Conservation (phyloP, 1,140 invertebrate genomes). For the Diabrotica virgifera region DNA sequence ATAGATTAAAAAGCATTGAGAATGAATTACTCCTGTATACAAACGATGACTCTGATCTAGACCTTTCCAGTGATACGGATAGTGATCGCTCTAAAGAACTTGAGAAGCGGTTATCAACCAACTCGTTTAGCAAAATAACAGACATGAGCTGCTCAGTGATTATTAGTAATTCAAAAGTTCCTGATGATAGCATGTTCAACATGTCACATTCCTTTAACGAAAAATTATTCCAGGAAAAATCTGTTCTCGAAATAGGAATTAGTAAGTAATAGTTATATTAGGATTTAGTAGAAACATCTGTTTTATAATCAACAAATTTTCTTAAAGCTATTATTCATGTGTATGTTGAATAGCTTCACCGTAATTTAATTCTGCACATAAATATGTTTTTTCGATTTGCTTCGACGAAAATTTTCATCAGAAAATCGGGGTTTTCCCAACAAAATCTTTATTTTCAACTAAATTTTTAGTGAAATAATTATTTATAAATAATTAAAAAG, state of each 20-base stretch:
- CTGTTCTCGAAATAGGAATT: constrained; percentile 42
- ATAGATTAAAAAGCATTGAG: constrained; percentile 38
- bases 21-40: constrained; percentile 34
- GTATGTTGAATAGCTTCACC: too few relatives aligned
- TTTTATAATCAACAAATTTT: too few relatives aligned
- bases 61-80: constrained; percentile 44
- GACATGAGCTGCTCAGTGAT: constrained; percentile 45
- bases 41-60: constrained; percentile 44
- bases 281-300: too few relatives aligned
- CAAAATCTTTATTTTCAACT: too few relatives aligned
- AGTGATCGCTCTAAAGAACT: constrained; percentile 42
- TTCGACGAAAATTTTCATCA: too few relatives aligned
- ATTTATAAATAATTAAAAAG: too few relatives aligned
- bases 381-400: too few relatives aligned
- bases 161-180: constrained; percentile 34
- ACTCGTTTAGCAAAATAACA: constrained; percentile 27
- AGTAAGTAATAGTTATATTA: constrained; percentile 22
- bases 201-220: constrained; percentile 48
- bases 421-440: too few relatives aligned
- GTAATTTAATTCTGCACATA: too few relatives aligned
- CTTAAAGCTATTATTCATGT: too few relatives aligned
- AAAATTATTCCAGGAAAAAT: constrained; percentile 45
- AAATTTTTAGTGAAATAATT: too few relatives aligned
- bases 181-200: constrained; percentile 36
- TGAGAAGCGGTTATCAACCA: constrained; percentile 28